Base-by-base conservation (phyloP, 2,888 invertebrate genomes). In the Eilema sororculum region DNA sequence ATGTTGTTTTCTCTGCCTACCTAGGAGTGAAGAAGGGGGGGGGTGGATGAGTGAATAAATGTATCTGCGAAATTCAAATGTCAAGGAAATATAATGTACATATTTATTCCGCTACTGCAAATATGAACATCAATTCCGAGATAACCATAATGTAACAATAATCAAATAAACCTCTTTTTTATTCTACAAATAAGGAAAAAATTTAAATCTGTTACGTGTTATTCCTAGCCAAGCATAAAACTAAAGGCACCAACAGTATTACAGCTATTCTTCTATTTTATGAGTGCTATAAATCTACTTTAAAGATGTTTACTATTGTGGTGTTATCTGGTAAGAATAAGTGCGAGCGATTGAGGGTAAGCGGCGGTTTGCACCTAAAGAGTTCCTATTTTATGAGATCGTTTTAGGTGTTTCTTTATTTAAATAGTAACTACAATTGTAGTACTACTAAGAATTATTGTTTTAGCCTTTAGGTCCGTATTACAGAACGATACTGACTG, bases 221-320 rank as follows among this genome's bases (percentile, higher is more conserved):
- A 28, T 16, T 52, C 57, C 37, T 61, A 37, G 72, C 33, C 37
- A 37, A 30, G 52, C 77, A 65, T 78, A 72, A 77, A 73, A 75
- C 71, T 71, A 68, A 74, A 70, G 66, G 69, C 57, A 52, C 67
- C 52, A 64, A 64, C 59, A 65, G 46, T 41, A 76, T 80, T 62
- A 61, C 69, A 37, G 62, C 80, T 67, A 80, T 79, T 78, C 62
- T 56, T 79, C 68, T 76, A 65, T 70, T 80, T 79, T 78, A 79
- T 79, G 78, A 80, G 67, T 65, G 68, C 78, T 2, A 73, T 79
- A 75, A 80, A 80, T 79, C 33, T 73, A 76, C 28, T 79, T 79
- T 76, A 69, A 79, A 79, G 78, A 78, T 79, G 79, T 79, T 79
- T 80, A 78, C 78, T 73, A 72, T 78, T 78, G 69, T 46, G 70